Evolutionary conservation across 2,797 vertebrate species (phyloP).

Genomic region (Notolabrus celidotus): DNA sequence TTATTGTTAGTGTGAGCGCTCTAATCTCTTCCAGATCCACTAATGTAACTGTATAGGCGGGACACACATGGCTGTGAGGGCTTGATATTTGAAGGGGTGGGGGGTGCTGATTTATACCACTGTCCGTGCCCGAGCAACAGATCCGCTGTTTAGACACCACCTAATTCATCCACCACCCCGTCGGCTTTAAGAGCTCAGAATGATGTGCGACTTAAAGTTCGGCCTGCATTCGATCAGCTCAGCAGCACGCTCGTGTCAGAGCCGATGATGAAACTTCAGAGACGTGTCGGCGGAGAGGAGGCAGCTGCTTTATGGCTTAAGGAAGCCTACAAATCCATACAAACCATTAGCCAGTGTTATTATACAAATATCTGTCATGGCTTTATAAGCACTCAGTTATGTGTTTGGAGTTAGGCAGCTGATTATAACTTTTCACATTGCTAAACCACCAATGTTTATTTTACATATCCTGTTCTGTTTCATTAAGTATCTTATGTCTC

Average conservation of each 20-base stretch:
- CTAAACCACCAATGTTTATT: background rate
- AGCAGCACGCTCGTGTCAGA: constrained; percentile 52
- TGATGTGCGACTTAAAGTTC: constrained; percentile 46
- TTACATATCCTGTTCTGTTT: too few relatives aligned
- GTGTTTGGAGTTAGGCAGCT: constrained; percentile 26
- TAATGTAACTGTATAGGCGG: constrained; percentile 59
- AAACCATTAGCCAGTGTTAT: constrained; percentile 44
- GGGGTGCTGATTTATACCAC: constrained; percentile 66
- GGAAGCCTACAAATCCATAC: constrained; percentile 41
- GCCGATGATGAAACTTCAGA: constrained; percentile 55
- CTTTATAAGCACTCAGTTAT: constrained; percentile 32
- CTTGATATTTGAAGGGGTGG: constrained; percentile 26
- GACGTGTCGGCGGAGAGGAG: constrained; percentile 42
- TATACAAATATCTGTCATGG: constrained; percentile 30
- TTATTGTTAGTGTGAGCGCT: constrained; percentile 53
- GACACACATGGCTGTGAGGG: constrained; percentile 51
- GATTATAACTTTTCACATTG: constrained; percentile 7
- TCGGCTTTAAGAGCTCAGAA: constrained; percentile 47
- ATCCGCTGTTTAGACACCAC: constrained; percentile 69
- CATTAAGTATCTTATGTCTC: too few relatives aligned
- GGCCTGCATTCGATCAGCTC: constrained; percentile 53
- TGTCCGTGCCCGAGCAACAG: constrained; percentile 45
- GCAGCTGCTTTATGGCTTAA: constrained; percentile 61
- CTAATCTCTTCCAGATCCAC: constrained; percentile 77
- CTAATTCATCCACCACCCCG: constrained; percentile 67